Evolutionary conservation across 1,140 invertebrate genomes (phyloP), one percentile per base, ranked within the genome.

Genomic region (Drosophila sturtevanti): DNA sequence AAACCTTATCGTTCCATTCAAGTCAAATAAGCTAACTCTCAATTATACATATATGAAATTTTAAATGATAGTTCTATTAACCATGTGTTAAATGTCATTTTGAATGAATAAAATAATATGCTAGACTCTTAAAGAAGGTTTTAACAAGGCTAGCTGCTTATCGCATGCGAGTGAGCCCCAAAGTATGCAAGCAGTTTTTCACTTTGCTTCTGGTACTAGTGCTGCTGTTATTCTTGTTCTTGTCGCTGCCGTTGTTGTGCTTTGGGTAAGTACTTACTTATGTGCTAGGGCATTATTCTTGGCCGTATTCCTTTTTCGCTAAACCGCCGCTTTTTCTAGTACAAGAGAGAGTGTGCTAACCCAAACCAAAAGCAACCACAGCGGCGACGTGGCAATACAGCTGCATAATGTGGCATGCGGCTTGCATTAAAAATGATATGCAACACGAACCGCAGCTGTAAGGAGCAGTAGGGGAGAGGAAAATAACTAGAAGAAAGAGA

Each of bases 371-470:
- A 14, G 22, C 54, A 72, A 87, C 81, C 82, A 63, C 81, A 86
- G 81, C 74, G 82, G 81, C 85, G 79, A 77, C 73, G 79, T 81
- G 79, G 79, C 69, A 81, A 78, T 87, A 74, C 81, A 81, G 81
- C 82, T 87, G 81, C 81, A 86, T 86, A 86, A 86, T 86, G 81
- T 87, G 81, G 82, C 81, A 72, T 86, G 81, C 79, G 81, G 81
- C 87, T 87, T 87, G 81, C 81, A 86, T 86, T 86, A 86, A 86
- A 86, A 86, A 86, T 86, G 81, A 86, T 86, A 86, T 86, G 81
- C 81, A 86, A 86, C 81, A 87, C 72, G 75, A 86, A 78, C 67
- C 51, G 62, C 82, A 81, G 16, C 16, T 48, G 41, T 10, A 48
- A 21, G 41, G 16, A 48, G 41, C 18, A 21, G 41, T 1, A 48